Percentiles rank a stretch among this genome's conserved stretches.
phyloP scores from a whole-genome alignment of 2,888 invertebrate genomes.

The Tineola bisselliella region DNA sequence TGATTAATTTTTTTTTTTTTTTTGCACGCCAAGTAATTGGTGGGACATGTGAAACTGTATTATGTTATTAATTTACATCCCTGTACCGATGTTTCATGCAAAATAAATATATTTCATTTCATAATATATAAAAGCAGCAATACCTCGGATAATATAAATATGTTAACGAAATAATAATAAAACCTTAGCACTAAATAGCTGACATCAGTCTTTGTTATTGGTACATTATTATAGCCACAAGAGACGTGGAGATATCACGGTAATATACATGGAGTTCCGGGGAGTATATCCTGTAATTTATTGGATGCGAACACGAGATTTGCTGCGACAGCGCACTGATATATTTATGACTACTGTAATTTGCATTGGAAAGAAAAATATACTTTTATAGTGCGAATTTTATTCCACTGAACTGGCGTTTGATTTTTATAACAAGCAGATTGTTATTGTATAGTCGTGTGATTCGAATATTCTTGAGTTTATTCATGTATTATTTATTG shows the following conservation, averaged over 20 bases:
- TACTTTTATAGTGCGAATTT: not conserved
- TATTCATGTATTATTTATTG: no score
- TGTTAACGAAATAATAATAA: no score
- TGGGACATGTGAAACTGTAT: no score
- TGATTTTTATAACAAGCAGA: not conserved
- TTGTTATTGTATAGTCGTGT: not conserved
- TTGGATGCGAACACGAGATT: not conserved
- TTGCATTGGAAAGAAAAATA: not conserved
- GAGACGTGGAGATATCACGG: conserved; percentile 1
- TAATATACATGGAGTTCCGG: not conserved
- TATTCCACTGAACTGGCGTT: not conserved
- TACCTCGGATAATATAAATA: no score
- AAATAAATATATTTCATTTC: no score
- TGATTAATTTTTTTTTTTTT: no score
- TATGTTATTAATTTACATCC: no score
- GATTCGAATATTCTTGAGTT: no score
- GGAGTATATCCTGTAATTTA: not conserved
- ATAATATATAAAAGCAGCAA: no score
- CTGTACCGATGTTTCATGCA: no score
- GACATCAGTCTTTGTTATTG: not conserved
- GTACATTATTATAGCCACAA: not conserved
- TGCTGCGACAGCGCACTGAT: not conserved
- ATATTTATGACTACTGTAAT: not conserved
- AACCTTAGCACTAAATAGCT: not conserved
- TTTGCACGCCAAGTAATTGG: no score